These are phyloP conservation scores for Andricus quercusramuli DNA, from an alignment of 2,888 invertebrate genomes.

Conservation along the genomic window DNA sequence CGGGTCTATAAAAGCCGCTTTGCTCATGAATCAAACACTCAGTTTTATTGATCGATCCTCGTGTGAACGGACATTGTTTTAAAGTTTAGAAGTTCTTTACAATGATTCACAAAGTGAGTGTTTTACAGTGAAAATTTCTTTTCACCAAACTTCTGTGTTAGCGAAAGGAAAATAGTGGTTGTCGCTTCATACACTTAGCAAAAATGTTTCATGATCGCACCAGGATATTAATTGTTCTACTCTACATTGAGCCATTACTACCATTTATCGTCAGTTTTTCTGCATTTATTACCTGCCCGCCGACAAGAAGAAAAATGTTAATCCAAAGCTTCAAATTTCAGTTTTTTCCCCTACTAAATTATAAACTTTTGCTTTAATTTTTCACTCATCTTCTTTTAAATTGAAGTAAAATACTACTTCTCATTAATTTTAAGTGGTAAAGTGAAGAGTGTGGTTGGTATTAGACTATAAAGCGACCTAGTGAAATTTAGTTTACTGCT, in stretches of 20 bases:
- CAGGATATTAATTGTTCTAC: constrained; percentile 14
- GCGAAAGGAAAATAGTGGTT: constrained; percentile 8
- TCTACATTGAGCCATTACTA: constrained; percentile 4
- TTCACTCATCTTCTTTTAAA: background rate
- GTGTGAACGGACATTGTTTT: constrained; percentile 4
- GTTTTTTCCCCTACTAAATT: background rate
- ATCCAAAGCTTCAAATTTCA: background rate
- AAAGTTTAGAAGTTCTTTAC: background rate
- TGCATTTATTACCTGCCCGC: background rate
- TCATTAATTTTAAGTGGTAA: background rate
- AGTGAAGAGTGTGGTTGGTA: no score
- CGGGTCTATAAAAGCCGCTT: constrained; percentile 59
- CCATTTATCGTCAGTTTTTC: constrained; percentile 7
- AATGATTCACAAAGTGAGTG: constrained; percentile 56
- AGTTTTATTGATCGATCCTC: constrained; percentile 51
- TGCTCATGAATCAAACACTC: constrained; percentile 49
- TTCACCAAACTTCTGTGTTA: background rate
- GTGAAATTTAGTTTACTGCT: background rate
- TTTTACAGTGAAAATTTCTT: constrained; percentile 35
- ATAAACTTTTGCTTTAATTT: background rate
- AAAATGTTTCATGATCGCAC: background rate
- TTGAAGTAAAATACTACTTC: background rate
- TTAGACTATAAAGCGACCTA: background rate
- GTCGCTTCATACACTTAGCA: background rate
- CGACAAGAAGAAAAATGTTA: background rate